Percentiles rank a stretch among this genome's conserved stretches.
Conservation (phyloP, 2,888 invertebrate genomes). For the Monochamus alternatus region DNA sequence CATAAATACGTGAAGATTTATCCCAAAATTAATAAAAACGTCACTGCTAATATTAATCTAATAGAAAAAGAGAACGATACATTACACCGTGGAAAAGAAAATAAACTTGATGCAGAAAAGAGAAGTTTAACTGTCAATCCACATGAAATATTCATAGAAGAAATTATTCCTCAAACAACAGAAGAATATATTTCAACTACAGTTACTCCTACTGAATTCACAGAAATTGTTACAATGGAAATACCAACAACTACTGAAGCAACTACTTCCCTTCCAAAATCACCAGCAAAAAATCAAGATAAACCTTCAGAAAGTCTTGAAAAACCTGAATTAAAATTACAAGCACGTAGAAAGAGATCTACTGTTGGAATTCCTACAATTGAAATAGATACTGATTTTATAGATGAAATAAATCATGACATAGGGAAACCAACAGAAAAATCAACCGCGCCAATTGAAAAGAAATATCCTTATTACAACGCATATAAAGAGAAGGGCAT, state of each 20-base stretch:
- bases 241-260: slow-evolving; percentile 48
- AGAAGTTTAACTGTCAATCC: background rate
- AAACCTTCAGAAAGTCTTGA: slow-evolving; percentile 37
- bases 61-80: background rate
- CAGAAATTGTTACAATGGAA: slow-evolving; percentile 43
- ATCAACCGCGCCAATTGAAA: slow-evolving; percentile 45
- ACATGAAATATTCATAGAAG: slow-evolving; percentile 42
- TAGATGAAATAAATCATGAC: slow-evolving; percentile 58
- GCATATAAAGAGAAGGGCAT: slow-evolving; percentile 65
- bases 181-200: slow-evolving; percentile 32
- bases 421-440: slow-evolving; percentile 46
- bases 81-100: background rate
- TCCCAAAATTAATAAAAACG: slow-evolving; percentile 58
- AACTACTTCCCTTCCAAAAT: slow-evolving; percentile 51
- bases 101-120: background rate
- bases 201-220: slow-evolving; percentile 33
- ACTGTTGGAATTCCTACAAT: slow-evolving; percentile 59
- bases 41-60: slow-evolving; percentile 20
- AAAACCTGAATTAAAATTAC: slow-evolving; percentile 37
- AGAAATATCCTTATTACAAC: slow-evolving; percentile 81
- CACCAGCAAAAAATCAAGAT: background rate
- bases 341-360: slow-evolving; percentile 48
- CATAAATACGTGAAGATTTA: slow-evolving; percentile 62
- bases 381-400: slow-evolving; percentile 60
- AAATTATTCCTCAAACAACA: slow-evolving; percentile 26